Conservation (phyloP, 2,888 invertebrate species). For the Eupithecia vulgata region DNA sequence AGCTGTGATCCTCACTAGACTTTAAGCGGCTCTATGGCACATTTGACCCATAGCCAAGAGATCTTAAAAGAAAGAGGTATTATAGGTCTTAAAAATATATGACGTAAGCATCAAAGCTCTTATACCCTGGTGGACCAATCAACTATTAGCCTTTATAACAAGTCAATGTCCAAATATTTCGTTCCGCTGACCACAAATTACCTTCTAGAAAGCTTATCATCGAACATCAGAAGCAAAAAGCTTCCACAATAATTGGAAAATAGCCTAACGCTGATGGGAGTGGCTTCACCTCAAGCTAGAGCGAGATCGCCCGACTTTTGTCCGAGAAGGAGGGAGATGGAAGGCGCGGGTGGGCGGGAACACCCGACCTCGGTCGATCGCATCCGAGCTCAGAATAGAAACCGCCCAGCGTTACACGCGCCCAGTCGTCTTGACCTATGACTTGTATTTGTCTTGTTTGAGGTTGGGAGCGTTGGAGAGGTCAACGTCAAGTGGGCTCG, state of each 20-base stretch:
- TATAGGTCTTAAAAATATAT: too few species aligned
- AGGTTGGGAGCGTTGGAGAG: constrained; percentile 44
- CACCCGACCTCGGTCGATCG: constrained; percentile 68
- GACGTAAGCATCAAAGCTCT: not conserved
- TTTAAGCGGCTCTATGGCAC: not conserved
- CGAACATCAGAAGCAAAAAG: constrained; percentile 74
- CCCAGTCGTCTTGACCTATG: constrained; percentile 61
- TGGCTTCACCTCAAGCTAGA: constrained; percentile 57
- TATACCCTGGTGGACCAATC: not conserved
- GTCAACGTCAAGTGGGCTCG: constrained; percentile 50
- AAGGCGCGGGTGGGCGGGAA: constrained; percentile 67
- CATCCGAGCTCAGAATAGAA: constrained; percentile 68
- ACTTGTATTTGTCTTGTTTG: constrained; percentile 36
- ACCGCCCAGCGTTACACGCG: constrained; percentile 72
- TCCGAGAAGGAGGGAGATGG: constrained; percentile 56
- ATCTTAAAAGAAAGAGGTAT: too few species aligned
- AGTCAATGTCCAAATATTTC: constrained; percentile 44
- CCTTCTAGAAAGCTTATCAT: constrained; percentile 76
- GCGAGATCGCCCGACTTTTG: constrained; percentile 58
- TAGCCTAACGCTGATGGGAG: constrained; percentile 71
- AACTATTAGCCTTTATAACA: constrained; percentile 3
- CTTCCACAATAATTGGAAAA: constrained; percentile 80
- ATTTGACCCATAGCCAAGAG: not conserved
- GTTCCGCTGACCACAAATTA: constrained; percentile 58
- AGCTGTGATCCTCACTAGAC: not conserved